Conservation (phyloP, 1,140 invertebrate species). For the Macrobrachium nipponense region DNA sequence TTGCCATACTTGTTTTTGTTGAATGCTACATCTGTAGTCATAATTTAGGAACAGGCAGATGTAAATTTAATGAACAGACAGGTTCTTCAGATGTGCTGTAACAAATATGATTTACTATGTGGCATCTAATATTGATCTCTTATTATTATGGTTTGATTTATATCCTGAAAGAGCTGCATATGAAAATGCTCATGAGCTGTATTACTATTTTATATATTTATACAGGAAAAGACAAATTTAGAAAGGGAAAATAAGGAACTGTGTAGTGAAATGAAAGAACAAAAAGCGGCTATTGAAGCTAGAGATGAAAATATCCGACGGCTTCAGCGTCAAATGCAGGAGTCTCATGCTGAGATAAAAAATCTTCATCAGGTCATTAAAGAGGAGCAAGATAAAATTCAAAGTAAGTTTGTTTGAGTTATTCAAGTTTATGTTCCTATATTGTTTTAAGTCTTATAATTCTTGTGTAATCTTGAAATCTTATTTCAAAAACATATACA, state of each 20-base stretch:
- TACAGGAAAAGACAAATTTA: slow-evolving; percentile 30
- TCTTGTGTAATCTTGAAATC: no score
- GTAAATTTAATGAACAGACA: no score
- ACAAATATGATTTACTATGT: no score
- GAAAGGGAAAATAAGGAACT: slow-evolving; percentile 13
- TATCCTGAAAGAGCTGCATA: neutral
- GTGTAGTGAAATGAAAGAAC: neutral
- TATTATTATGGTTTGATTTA: neutral
- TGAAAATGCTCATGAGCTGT: neutral
- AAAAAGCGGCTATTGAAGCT: neutral
- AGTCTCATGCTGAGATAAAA: slow-evolving; percentile 11
- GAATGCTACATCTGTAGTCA: no score
- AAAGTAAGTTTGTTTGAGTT: neutral
- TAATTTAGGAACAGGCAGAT: no score
- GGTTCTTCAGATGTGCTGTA: no score
- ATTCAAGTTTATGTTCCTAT: neutral
- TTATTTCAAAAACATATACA: no score
- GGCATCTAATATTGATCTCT: no score
- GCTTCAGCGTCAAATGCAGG: slow-evolving; percentile 1
- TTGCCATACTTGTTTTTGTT: no score
- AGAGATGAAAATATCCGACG: slow-evolving; percentile 13
- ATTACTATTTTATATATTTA: neutral
- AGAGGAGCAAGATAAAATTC: slow-evolving; percentile 19
- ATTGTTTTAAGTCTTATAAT: no score
- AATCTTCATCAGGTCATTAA: slow-evolving; percentile 21